These are phyloP conservation scores for Bufo gargarizans DNA, from an alignment of 2,113 vertebrate genomes.

Conservation along the genomic window DNA sequence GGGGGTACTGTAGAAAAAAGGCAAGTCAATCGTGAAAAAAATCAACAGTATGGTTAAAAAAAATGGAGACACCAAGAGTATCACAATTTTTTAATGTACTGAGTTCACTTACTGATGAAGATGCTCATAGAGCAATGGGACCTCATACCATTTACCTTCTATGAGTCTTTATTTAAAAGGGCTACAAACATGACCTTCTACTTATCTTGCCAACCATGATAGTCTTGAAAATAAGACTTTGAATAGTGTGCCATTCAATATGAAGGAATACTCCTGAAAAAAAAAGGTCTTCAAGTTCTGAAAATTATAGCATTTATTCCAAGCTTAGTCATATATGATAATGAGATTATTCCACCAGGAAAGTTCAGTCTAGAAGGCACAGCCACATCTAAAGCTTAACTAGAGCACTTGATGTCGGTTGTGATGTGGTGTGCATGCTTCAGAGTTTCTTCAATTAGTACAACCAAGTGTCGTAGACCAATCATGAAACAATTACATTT, in stretches of 20 bases:
- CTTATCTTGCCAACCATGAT: not conserved
- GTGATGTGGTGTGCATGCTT: constrained; percentile 51
- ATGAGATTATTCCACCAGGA: constrained; percentile 16
- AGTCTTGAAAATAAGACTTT: constrained; percentile 13
- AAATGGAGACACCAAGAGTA: no score
- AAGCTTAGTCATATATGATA: not conserved
- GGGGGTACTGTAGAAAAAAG: no score
- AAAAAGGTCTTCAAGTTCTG: not conserved
- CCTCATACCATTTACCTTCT: no score
- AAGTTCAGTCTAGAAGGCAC: constrained; percentile 27
- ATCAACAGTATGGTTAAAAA: no score
- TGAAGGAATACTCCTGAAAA: not conserved
- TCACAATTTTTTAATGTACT: no score
- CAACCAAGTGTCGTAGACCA: constrained; percentile 55
- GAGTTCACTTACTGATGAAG: no score
- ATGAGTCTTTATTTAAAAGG: not conserved
- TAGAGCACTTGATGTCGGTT: constrained; percentile 40
- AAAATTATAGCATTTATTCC: constrained; percentile 17
- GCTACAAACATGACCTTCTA: not conserved
- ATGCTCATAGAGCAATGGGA: no score
- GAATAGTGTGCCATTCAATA: not conserved
- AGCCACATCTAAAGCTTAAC: constrained; percentile 50
- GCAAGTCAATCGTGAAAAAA: no score
- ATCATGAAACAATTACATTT: constrained; percentile 58
- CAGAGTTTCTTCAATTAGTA: constrained; percentile 56